Conservation (phyloP, 1,140 invertebrate genomes). For the Portunus trituberculatus region DNA sequence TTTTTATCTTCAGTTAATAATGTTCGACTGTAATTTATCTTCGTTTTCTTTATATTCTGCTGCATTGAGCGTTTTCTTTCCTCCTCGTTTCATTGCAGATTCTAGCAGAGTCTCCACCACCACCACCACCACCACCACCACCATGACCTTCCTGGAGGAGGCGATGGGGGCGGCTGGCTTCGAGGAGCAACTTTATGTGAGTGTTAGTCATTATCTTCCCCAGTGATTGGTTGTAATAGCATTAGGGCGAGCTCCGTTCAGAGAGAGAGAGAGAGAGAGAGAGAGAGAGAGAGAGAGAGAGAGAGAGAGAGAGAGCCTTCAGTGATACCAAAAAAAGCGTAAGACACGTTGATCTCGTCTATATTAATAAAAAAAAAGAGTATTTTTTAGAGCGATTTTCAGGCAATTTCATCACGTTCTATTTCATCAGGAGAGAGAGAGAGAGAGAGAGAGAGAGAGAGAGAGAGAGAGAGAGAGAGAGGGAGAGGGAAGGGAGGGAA, state of each 20-base stretch:
- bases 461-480: too few species aligned
- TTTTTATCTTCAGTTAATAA: too few species aligned
- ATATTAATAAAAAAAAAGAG: background rate
- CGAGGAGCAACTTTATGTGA: background rate
- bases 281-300: slow-evolving; percentile 22
- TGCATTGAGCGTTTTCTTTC: too few species aligned
- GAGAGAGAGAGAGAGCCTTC: background rate
- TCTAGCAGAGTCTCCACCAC: too few species aligned
- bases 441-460: too few species aligned
- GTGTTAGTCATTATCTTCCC: background rate
- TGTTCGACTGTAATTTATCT: too few species aligned
- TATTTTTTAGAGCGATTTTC: too few species aligned
- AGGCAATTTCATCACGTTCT: too few species aligned
- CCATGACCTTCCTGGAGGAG: background rate
- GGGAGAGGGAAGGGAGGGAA: too few species aligned
- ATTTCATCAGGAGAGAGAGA: too few species aligned
- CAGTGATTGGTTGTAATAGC: background rate
- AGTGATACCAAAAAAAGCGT: background rate
- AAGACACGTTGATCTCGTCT: background rate
- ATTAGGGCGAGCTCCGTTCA: background rate
- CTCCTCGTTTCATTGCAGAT: too few species aligned
- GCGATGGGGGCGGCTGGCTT: background rate
- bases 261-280: background rate
- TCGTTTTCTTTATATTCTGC: too few species aligned
- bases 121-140: background rate